A percentile compares a stretch with the other conserved stretches of the same genome.
Evolutionary conservation across 2,797 vertebrate genomes (phyloP).

Genomic region (Xiphophorus birchmanni): DNA sequence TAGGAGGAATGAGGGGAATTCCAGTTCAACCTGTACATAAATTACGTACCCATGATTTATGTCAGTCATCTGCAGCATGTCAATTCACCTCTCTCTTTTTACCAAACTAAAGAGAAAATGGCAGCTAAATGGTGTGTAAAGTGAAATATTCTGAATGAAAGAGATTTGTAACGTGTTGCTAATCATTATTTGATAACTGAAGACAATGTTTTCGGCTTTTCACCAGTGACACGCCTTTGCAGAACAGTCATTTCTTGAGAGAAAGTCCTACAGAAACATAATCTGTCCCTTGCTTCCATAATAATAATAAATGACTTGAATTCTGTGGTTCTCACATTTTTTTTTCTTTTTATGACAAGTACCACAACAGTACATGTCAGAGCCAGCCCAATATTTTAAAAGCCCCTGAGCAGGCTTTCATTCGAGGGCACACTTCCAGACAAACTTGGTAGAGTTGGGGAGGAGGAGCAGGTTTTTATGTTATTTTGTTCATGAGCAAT

Average conservation of each 20-base stretch:
- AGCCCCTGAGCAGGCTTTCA: background rate
- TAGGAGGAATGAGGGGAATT: constrained; percentile 48
- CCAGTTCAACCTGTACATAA: constrained; percentile 41
- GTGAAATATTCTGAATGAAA: background rate
- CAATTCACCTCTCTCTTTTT: constrained; percentile 30
- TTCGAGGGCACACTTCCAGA: background rate
- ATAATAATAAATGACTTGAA: background rate
- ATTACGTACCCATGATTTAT: constrained; percentile 31
- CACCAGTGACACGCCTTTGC: constrained; percentile 13
- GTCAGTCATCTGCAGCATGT: constrained; percentile 23
- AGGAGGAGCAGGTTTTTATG: background rate
- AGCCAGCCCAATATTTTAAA: constrained; percentile 1
- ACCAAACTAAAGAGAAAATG: constrained; percentile 12
- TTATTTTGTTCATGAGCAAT: background rate
- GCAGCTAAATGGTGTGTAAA: constrained; percentile 15
- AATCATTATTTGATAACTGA: constrained; percentile 52
- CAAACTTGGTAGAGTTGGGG: background rate
- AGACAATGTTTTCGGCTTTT: constrained; percentile 36
- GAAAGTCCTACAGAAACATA: constrained; percentile 19
- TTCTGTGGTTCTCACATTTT: background rate
- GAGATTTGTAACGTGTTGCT: constrained; percentile 48
- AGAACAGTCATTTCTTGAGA: constrained; percentile 9
- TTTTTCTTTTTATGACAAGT: background rate
- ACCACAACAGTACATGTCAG: background rate
- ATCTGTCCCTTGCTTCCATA: constrained; percentile 16